Evolutionary conservation across 2,797 vertebrate species (phyloP).

Genomic region (Alectoris magna): DNA sequence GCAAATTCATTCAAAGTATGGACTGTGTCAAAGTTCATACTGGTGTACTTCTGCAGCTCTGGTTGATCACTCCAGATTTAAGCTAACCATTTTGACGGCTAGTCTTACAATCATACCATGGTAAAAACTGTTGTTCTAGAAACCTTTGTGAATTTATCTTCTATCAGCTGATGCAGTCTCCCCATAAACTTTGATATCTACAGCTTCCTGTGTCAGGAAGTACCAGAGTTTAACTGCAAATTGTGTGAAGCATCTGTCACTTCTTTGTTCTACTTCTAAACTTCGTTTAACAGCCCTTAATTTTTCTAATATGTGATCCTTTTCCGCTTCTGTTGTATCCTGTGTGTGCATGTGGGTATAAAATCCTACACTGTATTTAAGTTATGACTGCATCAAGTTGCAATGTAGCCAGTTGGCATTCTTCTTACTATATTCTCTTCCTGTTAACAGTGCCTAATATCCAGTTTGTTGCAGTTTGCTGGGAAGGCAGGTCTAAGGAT

Average conservation of each 20-base stretch:
- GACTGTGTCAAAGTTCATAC: neutral
- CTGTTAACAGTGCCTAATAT: neutral
- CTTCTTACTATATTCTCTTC: neutral
- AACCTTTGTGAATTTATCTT: neutral
- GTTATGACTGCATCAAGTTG: neutral
- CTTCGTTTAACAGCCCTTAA: neutral
- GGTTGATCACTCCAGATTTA: neutral
- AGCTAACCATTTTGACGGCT: neutral
- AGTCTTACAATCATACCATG: neutral
- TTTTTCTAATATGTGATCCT: neutral
- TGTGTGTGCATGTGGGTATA: neutral
- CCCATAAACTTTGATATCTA: neutral
- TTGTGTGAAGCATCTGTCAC: fast-evolving
- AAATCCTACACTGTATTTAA: neutral
- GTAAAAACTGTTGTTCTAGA: neutral
- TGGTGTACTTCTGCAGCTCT: neutral
- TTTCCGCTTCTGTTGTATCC: neutral
- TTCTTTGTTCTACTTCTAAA: neutral
- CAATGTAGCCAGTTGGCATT: neutral
- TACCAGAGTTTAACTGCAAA: neutral
- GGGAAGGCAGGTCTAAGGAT: neutral
- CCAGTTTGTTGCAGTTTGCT: neutral
- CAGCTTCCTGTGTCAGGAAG: neutral
- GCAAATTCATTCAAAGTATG: neutral
- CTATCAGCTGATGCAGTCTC: neutral